These are phyloP conservation scores for Zonitis immaculata DNA, from an alignment of 2,888 invertebrate species.

Conservation along the genomic window DNA sequence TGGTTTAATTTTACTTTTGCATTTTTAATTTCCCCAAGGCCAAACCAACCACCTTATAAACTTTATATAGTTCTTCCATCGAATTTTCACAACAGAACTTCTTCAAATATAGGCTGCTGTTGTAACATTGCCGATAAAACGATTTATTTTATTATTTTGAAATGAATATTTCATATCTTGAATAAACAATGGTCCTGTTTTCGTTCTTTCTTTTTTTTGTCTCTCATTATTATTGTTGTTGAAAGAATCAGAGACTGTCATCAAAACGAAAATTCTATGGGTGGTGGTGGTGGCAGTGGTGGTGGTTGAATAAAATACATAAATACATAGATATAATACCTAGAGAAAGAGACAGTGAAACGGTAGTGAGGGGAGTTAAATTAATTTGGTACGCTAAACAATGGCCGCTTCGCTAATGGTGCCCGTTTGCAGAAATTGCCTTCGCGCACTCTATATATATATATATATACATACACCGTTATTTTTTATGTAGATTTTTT, in stretches of 20 bases:
- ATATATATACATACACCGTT: too few relatives aligned
- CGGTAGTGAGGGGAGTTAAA: constrained; percentile 43
- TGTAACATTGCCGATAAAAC: too few relatives aligned
- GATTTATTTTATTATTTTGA: too few relatives aligned
- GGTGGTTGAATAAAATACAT: not conserved
- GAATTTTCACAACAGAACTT: too few relatives aligned
- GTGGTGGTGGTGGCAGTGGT: too few relatives aligned
- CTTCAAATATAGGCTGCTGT: too few relatives aligned
- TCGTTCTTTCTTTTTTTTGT: too few relatives aligned
- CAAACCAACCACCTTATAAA: constrained; percentile 38
- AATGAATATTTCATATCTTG: constrained; percentile 33
- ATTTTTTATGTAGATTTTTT: constrained; percentile 49
- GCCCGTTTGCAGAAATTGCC: constrained; percentile 51
- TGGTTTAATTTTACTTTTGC: constrained; percentile 43
- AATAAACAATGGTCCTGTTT: constrained; percentile 29
- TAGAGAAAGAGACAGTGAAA: constrained; percentile 1
- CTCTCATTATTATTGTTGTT: constrained; percentile 18
- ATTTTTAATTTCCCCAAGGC: constrained; percentile 45
- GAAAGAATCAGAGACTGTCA: constrained; percentile 6
- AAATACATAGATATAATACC: not conserved
- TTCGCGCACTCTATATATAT: constrained; percentile 41
- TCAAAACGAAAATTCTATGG: too few relatives aligned
- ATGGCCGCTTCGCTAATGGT: constrained; percentile 51
- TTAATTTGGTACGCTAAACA: constrained; percentile 53
- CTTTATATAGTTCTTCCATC: too few relatives aligned